Conservation (phyloP, 2,113 vertebrate genomes). For the Triplophysa siluroides region DNA sequence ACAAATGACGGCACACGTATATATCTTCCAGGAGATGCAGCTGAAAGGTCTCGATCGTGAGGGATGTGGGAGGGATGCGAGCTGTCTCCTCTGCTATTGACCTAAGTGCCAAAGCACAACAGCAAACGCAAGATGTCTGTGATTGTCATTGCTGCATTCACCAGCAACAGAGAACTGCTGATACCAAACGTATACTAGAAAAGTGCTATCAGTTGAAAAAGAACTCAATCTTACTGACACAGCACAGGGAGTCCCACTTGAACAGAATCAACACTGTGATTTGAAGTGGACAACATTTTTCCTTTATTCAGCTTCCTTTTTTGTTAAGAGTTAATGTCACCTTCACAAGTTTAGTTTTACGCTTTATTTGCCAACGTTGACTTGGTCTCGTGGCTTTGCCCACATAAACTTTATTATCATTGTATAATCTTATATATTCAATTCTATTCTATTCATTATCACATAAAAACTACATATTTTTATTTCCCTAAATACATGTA, state of each 20-base stretch:
- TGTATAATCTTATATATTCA: too few relatives aligned
- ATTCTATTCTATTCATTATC: too few relatives aligned
- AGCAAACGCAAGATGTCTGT: slow-evolving; percentile 29
- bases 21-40: not conserved
- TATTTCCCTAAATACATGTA: too few relatives aligned
- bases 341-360: too few relatives aligned
- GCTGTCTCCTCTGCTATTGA: slow-evolving; percentile 41
- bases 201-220: slow-evolving; percentile 37
- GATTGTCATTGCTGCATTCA: slow-evolving; percentile 22
- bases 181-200: slow-evolving; percentile 11
- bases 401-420: too few relatives aligned
- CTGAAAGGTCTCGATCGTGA: not conserved
- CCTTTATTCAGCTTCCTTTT: not conserved
- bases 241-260: not conserved
- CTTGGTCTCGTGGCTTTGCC: too few relatives aligned
- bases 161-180: slow-evolving; percentile 29
- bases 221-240: slow-evolving; percentile 39
- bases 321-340: slow-evolving; percentile 9
- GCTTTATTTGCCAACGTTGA: too few relatives aligned
- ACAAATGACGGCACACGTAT: slow-evolving; percentile 14
- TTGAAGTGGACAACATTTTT: not conserved
- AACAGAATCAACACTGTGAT: slow-evolving; percentile 8
- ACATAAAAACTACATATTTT: too few relatives aligned
- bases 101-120: slow-evolving; percentile 26
- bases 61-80: slow-evolving; percentile 6